These are phyloP conservation scores for Malurus melanocephalus DNA, from an alignment of 2,113 vertebrate genomes.

Conservation along the genomic window DNA sequence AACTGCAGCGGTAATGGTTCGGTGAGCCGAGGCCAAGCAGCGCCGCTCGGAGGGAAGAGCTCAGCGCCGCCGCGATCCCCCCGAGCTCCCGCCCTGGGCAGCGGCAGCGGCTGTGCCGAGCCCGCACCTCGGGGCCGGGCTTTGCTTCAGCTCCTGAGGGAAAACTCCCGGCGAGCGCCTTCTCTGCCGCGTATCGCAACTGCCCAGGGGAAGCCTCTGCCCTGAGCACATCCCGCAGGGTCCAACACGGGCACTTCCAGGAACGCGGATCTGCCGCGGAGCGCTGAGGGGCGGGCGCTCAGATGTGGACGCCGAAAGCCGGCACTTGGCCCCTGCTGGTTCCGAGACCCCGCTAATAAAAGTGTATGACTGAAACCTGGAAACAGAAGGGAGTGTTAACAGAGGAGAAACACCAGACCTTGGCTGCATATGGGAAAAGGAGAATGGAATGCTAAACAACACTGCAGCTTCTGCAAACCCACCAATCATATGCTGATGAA, in stretches of 20 bases:
- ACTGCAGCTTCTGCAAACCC: too few relatives aligned
- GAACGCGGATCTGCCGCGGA: accelerated
- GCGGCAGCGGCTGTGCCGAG: neutral
- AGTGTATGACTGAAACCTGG: too few relatives aligned
- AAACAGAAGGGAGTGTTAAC: too few relatives aligned
- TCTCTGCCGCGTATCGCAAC: neutral
- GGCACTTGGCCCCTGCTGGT: too few relatives aligned
- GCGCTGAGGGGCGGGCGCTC: accelerated
- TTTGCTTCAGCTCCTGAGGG: neutral
- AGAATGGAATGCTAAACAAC: too few relatives aligned
- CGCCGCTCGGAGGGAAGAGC: neutral
- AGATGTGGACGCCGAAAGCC: too few relatives aligned
- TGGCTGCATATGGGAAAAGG: too few relatives aligned
- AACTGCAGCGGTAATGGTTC: neutral
- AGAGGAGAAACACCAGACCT: too few relatives aligned
- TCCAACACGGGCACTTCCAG: too few relatives aligned
- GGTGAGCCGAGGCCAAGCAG: neutral
- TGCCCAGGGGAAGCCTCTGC: neutral
- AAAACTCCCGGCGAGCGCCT: neutral
- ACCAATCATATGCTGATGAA: too few relatives aligned
- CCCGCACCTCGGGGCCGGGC: neutral
- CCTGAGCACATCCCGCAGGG: accelerated
- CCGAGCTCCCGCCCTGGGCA: neutral
- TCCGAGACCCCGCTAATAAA: too few relatives aligned
- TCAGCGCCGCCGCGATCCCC: neutral